Conservation (phyloP, 1,140 invertebrate species). For the Ceratosolen solmsi region DNA sequence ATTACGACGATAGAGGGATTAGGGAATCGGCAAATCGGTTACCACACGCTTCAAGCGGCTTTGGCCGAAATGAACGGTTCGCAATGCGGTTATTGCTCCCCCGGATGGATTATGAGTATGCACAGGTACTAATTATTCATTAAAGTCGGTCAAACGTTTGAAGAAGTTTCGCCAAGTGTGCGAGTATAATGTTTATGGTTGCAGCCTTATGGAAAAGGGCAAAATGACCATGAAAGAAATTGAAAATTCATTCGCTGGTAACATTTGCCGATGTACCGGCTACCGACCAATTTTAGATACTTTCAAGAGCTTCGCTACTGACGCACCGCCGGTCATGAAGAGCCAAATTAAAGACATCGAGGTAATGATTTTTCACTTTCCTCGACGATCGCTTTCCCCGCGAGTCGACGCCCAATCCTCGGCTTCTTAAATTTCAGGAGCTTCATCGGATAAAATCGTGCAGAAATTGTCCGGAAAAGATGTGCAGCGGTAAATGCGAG, state of each 20-base stretch:
- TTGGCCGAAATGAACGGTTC: slow-evolving; percentile 83
- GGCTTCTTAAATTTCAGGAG: slow-evolving; percentile 58
- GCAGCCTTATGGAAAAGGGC: slow-evolving; percentile 62
- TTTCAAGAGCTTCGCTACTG: slow-evolving; percentile 83
- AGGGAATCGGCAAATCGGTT: slow-evolving; percentile 79
- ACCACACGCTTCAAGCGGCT: slow-evolving; percentile 80
- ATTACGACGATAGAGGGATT: slow-evolving; percentile 87
- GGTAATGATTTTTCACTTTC: slow-evolving; percentile 57
- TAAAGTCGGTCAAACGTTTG: too few relatives aligned
- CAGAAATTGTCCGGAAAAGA: slow-evolving; percentile 59
- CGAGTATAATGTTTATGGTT: not conserved
- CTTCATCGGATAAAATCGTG: slow-evolving; percentile 65
- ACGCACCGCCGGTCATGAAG: slow-evolving; percentile 73
- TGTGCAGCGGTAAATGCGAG: slow-evolving; percentile 60
- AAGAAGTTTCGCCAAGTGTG: not conserved
- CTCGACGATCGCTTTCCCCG: too few relatives aligned
- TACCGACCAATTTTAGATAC: slow-evolving; percentile 89
- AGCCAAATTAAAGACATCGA: slow-evolving; percentile 77
- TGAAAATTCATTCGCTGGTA: slow-evolving; percentile 85
- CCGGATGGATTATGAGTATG: slow-evolving; percentile 91
- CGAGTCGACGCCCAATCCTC: too few relatives aligned
- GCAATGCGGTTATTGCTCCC: slow-evolving; percentile 88
- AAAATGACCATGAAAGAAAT: slow-evolving; percentile 79
- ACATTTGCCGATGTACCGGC: slow-evolving; percentile 91
- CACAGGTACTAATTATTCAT: slow-evolving; percentile 75